A percentile compares a stretch with the other conserved stretches of the same genome.
Evolutionary conservation across 2,888 invertebrate species (phyloP).

Genomic region (Phania funesta): DNA sequence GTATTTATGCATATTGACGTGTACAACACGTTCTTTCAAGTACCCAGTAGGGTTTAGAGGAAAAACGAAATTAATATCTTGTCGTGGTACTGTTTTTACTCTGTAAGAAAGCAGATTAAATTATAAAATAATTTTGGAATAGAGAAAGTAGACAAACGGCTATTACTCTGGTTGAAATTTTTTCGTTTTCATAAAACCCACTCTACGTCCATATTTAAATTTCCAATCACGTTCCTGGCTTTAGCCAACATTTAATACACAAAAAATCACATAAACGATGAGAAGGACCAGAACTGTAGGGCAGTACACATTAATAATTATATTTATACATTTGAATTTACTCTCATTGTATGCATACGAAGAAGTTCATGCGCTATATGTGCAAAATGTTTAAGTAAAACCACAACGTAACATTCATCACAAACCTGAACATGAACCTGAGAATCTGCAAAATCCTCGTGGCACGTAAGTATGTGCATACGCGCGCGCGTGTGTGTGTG

Average conservation of each 20-base stretch:
- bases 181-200: too few species aligned
- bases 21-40: background rate
- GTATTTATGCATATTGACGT: background rate
- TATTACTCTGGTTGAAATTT: too few species aligned
- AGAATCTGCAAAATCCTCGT: background rate
- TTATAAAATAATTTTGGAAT: too few species aligned
- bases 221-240: too few species aligned
- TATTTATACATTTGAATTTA: background rate
- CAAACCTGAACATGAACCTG: conserved; percentile 44
- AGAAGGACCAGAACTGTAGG: background rate
- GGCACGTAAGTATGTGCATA: background rate
- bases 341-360: background rate
- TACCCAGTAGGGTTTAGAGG: background rate
- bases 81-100: too few species aligned
- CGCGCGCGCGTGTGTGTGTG: background rate
- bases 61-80: background rate
- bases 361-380: conserved; percentile 4
- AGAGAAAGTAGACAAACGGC: too few species aligned
- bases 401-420: conserved; percentile 13
- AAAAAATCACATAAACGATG: background rate
- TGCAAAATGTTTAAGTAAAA: conserved; percentile 14
- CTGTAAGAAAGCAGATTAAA: too few species aligned
- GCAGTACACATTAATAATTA: background rate
- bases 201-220: too few species aligned
- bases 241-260: too few species aligned